These are phyloP conservation scores for Edolisoma coerulescens DNA, from an alignment of 2,113 vertebrate species.

Conservation along the genomic window DNA sequence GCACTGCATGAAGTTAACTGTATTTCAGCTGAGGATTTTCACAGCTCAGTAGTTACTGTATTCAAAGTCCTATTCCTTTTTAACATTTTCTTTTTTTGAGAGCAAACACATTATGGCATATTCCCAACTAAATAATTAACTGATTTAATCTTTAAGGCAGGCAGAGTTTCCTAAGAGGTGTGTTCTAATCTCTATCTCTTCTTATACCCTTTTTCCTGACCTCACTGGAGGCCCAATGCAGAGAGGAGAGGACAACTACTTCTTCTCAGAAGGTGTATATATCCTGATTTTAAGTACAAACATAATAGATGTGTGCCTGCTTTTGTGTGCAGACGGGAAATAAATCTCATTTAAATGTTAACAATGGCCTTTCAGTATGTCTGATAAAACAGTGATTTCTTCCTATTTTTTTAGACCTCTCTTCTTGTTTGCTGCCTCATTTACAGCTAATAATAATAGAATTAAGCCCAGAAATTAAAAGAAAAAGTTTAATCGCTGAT, in stretches of 20 bases:
- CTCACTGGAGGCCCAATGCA: background rate
- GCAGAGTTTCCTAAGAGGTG: background rate
- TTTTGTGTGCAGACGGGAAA: background rate
- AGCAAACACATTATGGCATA: background rate
- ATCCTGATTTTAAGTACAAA: background rate
- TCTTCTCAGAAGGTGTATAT: background rate
- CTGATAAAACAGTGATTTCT: background rate
- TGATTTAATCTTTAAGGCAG: background rate
- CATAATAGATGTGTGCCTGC: background rate
- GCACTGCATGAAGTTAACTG: background rate
- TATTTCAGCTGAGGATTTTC: slow-evolving; percentile 6
- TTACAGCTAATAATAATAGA: slow-evolving; percentile 26
- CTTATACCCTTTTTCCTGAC: background rate
- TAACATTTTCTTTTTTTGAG: background rate
- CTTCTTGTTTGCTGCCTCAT: slow-evolving; percentile 25
- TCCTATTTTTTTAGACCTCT: background rate
- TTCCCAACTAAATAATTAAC: background rate
- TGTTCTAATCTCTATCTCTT: background rate
- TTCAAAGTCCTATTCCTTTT: background rate
- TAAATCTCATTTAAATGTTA: background rate
- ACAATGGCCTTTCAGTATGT: slow-evolving; percentile 24
- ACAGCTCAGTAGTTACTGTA: background rate
- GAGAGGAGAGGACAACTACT: background rate
- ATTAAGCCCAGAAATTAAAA: slow-evolving; percentile 36
- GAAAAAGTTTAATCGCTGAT: slow-evolving; percentile 22